Conservation (phyloP, 2,888 invertebrate genomes). For the Unio delphinus region DNA sequence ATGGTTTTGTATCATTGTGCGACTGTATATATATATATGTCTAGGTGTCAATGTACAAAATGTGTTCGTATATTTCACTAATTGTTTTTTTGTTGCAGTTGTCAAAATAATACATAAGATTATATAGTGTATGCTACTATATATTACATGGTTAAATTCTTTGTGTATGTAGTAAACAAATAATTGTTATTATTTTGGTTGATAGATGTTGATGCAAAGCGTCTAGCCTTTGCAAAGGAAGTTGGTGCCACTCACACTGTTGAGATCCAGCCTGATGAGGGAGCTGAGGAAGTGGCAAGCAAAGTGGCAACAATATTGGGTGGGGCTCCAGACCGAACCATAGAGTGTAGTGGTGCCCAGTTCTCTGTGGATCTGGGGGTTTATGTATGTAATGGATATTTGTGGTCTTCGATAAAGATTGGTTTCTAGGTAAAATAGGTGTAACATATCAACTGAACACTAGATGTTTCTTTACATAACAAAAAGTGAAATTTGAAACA, state of each 20-base stretch:
- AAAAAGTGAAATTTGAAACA: too few relatives aligned
- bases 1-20: too few relatives aligned
- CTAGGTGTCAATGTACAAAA: background rate
- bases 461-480: background rate
- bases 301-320: conserved; percentile 52
- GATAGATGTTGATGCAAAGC: conserved; percentile 62
- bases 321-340: conserved; percentile 79
- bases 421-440: background rate
- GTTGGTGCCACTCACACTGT: conserved; percentile 69
- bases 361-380: conserved; percentile 83
- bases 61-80: background rate
- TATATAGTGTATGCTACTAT: too few relatives aligned
- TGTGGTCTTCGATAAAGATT: too few relatives aligned
- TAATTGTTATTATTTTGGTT: background rate
- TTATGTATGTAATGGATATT: conserved; percentile 63
- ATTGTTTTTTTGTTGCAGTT: too few relatives aligned
- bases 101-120: too few relatives aligned
- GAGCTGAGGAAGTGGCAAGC: conserved; percentile 46
- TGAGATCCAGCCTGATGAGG: conserved; percentile 51
- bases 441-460: background rate
- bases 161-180: too few relatives aligned
- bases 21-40: too few relatives aligned
- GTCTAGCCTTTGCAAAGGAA: conserved; percentile 67
- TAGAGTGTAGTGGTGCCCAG: conserved; percentile 92
- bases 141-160: too few relatives aligned